Percentiles rank a stretch among this genome's conserved stretches.
These are phyloP conservation scores for Phrynocephalus forsythii DNA, from an alignment of 2,797 vertebrate genomes.

Conservation along the genomic window DNA sequence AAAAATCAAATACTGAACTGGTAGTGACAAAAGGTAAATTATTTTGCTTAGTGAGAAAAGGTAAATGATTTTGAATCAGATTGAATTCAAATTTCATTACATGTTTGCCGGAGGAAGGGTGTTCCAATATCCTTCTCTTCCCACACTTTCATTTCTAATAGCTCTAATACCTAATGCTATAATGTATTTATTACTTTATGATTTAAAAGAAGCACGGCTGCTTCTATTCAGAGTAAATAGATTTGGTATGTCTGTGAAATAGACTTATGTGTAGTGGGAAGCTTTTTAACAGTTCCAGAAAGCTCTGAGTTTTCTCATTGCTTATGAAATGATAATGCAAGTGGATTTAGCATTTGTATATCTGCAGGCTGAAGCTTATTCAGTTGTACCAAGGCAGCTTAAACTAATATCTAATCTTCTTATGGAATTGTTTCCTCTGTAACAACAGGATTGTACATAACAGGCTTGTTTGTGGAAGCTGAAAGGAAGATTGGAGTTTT, in stretches of 20 bases:
- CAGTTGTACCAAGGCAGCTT: constrained; percentile 72
- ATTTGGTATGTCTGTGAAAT: constrained; percentile 60
- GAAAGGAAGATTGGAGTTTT: constrained; percentile 37
- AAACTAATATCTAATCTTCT: constrained; percentile 77
- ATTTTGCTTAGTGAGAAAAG: constrained; percentile 80
- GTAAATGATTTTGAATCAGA: constrained; percentile 87
- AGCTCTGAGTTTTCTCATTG: constrained; percentile 68
- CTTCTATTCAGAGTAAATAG: constrained; percentile 60
- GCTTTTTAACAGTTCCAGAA: constrained; percentile 63
- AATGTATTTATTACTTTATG: constrained; percentile 70
- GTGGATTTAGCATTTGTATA: constrained; percentile 73
- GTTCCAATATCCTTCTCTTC: constrained; percentile 57
- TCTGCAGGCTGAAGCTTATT: constrained; percentile 72
- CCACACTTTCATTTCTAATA: constrained; percentile 76
- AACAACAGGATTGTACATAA: constrained; percentile 63
- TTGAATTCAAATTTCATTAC: constrained; percentile 86
- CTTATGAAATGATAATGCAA: constrained; percentile 74
- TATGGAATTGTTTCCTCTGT: constrained; percentile 67
- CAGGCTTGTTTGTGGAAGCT: constrained; percentile 51
- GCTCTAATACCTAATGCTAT: constrained; percentile 67
- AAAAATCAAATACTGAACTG: constrained; percentile 71
- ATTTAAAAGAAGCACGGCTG: constrained; percentile 56
- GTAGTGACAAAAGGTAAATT: constrained; percentile 82
- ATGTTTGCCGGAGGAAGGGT: constrained; percentile 68
- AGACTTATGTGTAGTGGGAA: constrained; percentile 54